These are phyloP conservation scores for Psephotus haematonotus DNA, from an alignment of 2,113 vertebrate species.

Conservation along the genomic window DNA sequence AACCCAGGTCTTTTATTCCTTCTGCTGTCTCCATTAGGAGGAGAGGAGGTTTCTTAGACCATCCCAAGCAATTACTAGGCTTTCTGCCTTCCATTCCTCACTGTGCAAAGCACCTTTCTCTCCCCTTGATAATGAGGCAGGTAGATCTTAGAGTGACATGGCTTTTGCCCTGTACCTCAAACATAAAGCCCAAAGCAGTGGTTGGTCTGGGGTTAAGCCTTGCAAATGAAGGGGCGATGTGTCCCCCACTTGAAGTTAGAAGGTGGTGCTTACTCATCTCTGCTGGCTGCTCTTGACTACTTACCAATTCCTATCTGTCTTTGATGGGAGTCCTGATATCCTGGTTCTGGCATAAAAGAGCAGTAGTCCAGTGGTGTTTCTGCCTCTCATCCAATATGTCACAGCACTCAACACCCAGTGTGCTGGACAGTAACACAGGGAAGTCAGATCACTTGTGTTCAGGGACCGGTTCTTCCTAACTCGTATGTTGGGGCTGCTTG, in stretches of 20 bases:
- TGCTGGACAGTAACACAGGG: not conserved
- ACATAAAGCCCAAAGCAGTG: not conserved
- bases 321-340: not conserved
- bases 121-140: constrained; percentile 24
- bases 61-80: not conserved
- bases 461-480: not conserved
- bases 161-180: not conserved
- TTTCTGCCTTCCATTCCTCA: not conserved
- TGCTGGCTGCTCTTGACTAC: not conserved
- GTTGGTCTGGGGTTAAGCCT: not conserved
- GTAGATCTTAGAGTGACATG: not conserved
- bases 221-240: not conserved
- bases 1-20: constrained; percentile 2
- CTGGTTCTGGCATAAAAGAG: not conserved
- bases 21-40: not conserved
- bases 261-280: not conserved
- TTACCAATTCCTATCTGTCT: not conserved
- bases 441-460: not conserved
- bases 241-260: not conserved
- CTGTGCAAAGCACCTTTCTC: not conserved
- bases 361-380: not conserved
- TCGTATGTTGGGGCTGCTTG: rapidly evolving
- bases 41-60: not conserved
- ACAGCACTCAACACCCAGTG: not conserved
- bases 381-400: not conserved